Conservation (phyloP, 2,113 vertebrate genomes). For the Sylvilagus bachmani region DNA sequence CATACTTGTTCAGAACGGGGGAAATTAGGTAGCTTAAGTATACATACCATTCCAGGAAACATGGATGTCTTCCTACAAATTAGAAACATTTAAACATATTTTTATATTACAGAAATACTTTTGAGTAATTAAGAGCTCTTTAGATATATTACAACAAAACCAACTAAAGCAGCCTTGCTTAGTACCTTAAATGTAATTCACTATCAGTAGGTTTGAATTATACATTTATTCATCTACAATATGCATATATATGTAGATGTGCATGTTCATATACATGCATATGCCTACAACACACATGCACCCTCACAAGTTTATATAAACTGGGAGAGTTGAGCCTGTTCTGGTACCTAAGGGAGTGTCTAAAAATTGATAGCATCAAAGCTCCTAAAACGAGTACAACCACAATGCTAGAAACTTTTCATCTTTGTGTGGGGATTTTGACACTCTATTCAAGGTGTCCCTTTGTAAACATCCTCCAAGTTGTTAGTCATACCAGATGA, state of each 20-base stretch:
- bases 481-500: constrained; percentile 12
- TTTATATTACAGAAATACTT: neutral
- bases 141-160: neutral
- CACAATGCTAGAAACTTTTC: neutral
- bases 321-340: neutral
- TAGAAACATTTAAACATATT: neutral
- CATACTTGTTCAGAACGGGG: neutral
- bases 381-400: neutral
- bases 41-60: neutral
- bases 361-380: neutral
- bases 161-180: neutral
- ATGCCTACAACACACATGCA: neutral
- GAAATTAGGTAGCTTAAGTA: neutral
- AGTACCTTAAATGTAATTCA: neutral
- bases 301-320: neutral
- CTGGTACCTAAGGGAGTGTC: neutral
- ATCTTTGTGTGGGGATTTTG: neutral
- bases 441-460: neutral
- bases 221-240: neutral
- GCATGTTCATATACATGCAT: no score
- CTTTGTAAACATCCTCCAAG: constrained; percentile 29
- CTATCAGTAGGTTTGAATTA: neutral
- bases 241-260: neutral
- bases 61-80: neutral
- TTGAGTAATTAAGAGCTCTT: neutral